Base-by-base conservation (phyloP, 1,140 invertebrate genomes). In the Drosophila pseudoobscura region DNA sequence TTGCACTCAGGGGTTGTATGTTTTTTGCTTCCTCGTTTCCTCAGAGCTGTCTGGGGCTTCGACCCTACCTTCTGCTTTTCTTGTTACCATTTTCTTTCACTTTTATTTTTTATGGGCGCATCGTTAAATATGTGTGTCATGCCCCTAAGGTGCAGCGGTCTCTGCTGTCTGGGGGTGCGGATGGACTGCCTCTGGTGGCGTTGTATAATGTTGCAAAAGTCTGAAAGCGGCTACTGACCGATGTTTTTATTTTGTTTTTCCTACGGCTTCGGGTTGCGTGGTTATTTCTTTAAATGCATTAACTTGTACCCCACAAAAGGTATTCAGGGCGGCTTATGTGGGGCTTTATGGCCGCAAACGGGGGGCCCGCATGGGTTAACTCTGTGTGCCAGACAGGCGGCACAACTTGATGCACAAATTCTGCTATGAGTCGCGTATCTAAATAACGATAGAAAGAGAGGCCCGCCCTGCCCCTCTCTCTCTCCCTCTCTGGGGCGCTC, bases 171-270 rank as follows among this genome's bases (percentile, higher is more conserved):
- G 31, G 8, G 31, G 3, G 8, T 9, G 31, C 2, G 17, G 17
- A 17, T 17, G 17, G 31, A 9, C 31, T 35, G 31, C 31, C 4
- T 39, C 4, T 39, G 35, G 13, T 39, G 51, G 62, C 75, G 70
- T 82, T 82, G 79, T 83, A 82, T 82, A 82, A 74, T 75, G 79
- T 82, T 82, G 74, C 79, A 70, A 56, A 70, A 70, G 60, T 43
- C 43, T 17, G n/a, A 60, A 55, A 82, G 69, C 78, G 78, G 78
- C 77, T 82, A 82, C 44, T 82, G 78, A 82, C 78, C 78, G 74
- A 65, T 69, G 61, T 49, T 51, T 39, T 13, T 5, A 4, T 4
- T 4, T 39, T 35, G 3, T 13, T 11, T 39, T 76, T 84, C 71
- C 71, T 83, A 76, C 56, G 80, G 80, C 80, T 84, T 84, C 80